Evolutionary conservation across 2,113 vertebrate species (phyloP), one percentile per base, ranked within the genome.

Genomic region (Sphaerodactylus townsendi): DNA sequence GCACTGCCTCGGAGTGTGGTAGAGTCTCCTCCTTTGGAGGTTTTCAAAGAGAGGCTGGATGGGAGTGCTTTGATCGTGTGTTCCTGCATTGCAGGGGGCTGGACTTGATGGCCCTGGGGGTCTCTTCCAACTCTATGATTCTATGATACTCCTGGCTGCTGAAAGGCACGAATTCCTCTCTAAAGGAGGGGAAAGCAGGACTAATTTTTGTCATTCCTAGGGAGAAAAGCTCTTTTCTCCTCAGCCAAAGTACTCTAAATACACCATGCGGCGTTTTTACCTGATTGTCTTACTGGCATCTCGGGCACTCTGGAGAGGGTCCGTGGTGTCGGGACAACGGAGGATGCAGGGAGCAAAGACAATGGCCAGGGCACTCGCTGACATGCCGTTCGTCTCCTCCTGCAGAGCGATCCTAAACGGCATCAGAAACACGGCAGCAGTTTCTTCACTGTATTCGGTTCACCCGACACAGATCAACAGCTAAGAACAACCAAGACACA

Each of bases 341-440:
- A 99, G 97, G 92, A 99, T 98, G 81, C 99, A 99, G 25, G 99
- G 99, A 35, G 99, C 98, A 85, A 99, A 99, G 33, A 99, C 99
- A 4, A 99, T 99, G 73, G 99, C 99, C 93, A 99, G 91, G 68
- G 99, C 98, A 1, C 99, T 99, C 9, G 98, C 97, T 41, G 99
- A 99, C 98, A 99, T 99, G 13, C 98, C 97, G 91, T 99, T 99
- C 50, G 98, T 99, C 5, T 99, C 98, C 76, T 99, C 99, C 89
- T 99, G 97, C 65, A 98, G 94, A 71, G 97, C 97, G 81, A 99
- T 98, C 95, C 99, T 99, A 85, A 90, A 92, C 82, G 88, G 90
- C 1, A 88, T 13, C 66, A 14, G 89, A 59, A 46, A 72, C 79
- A 87, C 81, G 70, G 56, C 44, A 86, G 64, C 84, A 84, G 14